phyloP scores from a whole-genome alignment of 2,888 invertebrate genomes.

The Hypercompe scribonia region DNA sequence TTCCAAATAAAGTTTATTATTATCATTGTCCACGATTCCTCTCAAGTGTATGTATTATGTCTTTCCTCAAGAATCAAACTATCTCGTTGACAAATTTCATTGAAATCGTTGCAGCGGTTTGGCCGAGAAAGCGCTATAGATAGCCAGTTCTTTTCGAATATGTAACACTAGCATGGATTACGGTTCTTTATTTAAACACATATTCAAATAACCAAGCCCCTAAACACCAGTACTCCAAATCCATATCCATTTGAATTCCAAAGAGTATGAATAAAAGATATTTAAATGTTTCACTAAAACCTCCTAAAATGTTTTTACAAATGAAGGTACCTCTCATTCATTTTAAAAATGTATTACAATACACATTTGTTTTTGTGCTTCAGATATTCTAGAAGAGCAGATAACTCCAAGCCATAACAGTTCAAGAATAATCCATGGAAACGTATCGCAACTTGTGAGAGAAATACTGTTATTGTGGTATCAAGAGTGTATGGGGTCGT shows the following conservation, averaged over 20 bases:
- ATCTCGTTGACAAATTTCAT: too few relatives aligned
- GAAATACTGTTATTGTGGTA: conserved; percentile 22
- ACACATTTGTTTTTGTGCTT: conserved; percentile 12
- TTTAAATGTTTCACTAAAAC: not conserved
- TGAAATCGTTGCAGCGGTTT: too few relatives aligned
- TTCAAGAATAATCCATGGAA: conserved; percentile 21
- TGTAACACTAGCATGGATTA: too few relatives aligned
- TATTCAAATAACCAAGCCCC: too few relatives aligned
- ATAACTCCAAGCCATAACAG: conserved; percentile 17
- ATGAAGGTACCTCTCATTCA: not conserved
- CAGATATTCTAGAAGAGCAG: conserved; percentile 13
- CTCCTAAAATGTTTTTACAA: not conserved
- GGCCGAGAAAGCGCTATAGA: too few relatives aligned
- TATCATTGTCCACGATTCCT: too few relatives aligned
- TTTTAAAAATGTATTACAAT: conserved; percentile 9
- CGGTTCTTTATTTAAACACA: too few relatives aligned
- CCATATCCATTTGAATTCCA: not conserved
- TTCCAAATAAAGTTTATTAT: too few relatives aligned
- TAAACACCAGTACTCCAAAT: too few relatives aligned
- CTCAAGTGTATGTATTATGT: too few relatives aligned
- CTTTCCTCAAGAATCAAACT: too few relatives aligned
- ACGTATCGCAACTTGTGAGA: conserved; percentile 23
- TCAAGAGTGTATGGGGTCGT: not conserved
- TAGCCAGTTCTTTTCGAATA: too few relatives aligned
- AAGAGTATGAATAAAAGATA: not conserved